Conservation (phyloP, 2,888 invertebrate genomes). For the Lingula anatina region DNA sequence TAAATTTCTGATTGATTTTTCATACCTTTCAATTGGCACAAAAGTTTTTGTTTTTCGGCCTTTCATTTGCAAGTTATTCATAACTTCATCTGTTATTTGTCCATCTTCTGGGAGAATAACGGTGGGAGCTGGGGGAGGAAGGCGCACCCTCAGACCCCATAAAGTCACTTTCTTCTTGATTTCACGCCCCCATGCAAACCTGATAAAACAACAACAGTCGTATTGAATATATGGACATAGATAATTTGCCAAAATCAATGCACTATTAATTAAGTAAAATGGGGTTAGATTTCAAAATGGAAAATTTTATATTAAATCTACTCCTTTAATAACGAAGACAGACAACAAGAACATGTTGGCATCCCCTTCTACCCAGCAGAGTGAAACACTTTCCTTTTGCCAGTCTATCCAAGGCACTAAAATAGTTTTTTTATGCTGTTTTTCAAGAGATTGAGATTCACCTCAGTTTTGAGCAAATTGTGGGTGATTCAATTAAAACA, state of each 20-base stretch:
- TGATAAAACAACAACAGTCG: constrained; percentile 11
- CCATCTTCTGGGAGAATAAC: constrained; percentile 35
- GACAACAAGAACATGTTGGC: too few species aligned
- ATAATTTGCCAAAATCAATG: too few species aligned
- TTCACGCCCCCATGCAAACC: constrained; percentile 82
- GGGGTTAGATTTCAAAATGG: too few species aligned
- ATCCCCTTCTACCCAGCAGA: constrained; percentile 72
- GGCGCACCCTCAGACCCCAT: constrained; percentile 72
- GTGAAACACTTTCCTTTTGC: constrained; percentile 73
- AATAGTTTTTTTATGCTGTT: constrained; percentile 81
- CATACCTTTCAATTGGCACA: constrained; percentile 5
- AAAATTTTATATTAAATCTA: too few species aligned
- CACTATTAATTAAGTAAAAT: too few species aligned
- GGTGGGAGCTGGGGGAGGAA: constrained; percentile 47
- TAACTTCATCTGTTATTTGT: constrained; percentile 33
- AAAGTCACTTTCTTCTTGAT: constrained; percentile 78
- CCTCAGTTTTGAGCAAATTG: constrained; percentile 15
- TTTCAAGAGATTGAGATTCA: constrained; percentile 63
- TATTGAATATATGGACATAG: too few species aligned
- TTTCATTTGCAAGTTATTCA: constrained; percentile 26
- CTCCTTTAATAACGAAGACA: too few species aligned
- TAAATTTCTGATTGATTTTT: too few species aligned
- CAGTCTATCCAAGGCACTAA: constrained; percentile 71
- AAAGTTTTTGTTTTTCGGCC: constrained; percentile 29
- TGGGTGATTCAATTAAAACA: too few species aligned